A percentile compares a stretch with the other conserved stretches of the same genome.
Conservation (phyloP, 2,888 invertebrate species). For the Teleiodes luculella region DNA sequence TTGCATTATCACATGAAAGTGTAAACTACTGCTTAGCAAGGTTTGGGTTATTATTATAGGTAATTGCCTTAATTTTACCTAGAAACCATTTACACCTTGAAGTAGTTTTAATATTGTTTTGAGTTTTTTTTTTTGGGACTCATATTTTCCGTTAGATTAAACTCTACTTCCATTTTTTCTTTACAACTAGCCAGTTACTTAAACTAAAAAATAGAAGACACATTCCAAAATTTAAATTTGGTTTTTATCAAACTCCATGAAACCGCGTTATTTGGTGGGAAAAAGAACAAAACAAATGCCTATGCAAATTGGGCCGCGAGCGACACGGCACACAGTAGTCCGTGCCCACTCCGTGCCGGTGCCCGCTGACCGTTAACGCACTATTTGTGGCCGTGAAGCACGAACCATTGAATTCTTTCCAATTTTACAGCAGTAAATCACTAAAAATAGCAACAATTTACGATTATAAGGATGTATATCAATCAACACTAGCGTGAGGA, state of each 20-base stretch:
- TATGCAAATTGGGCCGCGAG: constrained; percentile 60
- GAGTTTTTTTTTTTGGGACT: not conserved
- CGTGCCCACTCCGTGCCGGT: not conserved
- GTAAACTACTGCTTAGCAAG: too few species aligned
- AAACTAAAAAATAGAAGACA: too few species aligned
- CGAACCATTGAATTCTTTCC: not conserved
- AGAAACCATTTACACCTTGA: not conserved
- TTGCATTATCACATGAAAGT: too few species aligned
- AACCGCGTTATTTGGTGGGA: constrained; percentile 8
- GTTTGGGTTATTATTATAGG: too few species aligned
- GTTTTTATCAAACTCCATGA: constrained; percentile 1
- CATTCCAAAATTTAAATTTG: not conserved
- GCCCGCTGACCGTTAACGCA: constrained; percentile 15
- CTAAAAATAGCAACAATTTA: not conserved
- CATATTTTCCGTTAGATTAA: too few species aligned
- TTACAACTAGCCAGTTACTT: too few species aligned
- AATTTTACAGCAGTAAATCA: not conserved
- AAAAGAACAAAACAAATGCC: constrained; percentile 42
- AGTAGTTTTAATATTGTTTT: not conserved
- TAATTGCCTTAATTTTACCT: too few species aligned
- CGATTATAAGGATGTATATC: too few species aligned
- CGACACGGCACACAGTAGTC: constrained; percentile 11
- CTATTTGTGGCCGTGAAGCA: constrained; percentile 18
- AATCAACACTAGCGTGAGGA: too few species aligned
- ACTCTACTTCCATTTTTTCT: too few species aligned